A percentile compares a stretch with the other conserved stretches of the same genome.
Conservation (phyloP, 1,140 invertebrate species). For the Cryptotermes secundus region DNA sequence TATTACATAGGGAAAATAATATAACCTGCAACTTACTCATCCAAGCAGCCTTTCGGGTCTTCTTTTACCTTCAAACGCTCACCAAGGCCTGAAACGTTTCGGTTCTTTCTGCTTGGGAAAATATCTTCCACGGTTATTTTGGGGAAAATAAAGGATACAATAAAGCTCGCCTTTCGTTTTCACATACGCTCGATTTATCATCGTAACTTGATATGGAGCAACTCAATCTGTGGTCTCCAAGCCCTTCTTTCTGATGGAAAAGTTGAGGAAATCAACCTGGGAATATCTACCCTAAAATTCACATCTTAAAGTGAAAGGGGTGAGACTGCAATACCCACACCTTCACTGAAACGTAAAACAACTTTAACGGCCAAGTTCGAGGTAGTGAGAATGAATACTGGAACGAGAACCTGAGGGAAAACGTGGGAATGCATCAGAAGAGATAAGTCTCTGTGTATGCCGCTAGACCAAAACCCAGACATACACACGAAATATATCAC, state of each 20-base stretch:
- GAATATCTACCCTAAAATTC: not conserved
- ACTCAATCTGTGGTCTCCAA: conserved; percentile 27
- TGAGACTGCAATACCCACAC: not conserved
- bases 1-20: conserved; percentile 8
- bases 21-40: not conserved
- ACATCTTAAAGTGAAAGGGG: not conserved
- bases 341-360: no score
- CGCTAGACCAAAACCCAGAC: no score
- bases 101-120: conserved; percentile 1
- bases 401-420: no score
- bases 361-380: no score
- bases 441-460: no score
- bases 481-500: no score
- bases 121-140: conserved; percentile 12
- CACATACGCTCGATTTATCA: conserved; percentile 22
- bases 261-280: not conserved
- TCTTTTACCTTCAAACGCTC: not conserved
- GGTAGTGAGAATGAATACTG: no score
- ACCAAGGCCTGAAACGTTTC: not conserved
- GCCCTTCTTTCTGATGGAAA: not conserved
- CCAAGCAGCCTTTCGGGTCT: not conserved
- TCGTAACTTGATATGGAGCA: conserved; percentile 5
- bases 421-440: no score
- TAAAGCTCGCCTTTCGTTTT: not conserved
- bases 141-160: not conserved